phyloP scores from a whole-genome alignment of 2,113 vertebrate genomes.

The Erpornis zantholeuca region DNA sequence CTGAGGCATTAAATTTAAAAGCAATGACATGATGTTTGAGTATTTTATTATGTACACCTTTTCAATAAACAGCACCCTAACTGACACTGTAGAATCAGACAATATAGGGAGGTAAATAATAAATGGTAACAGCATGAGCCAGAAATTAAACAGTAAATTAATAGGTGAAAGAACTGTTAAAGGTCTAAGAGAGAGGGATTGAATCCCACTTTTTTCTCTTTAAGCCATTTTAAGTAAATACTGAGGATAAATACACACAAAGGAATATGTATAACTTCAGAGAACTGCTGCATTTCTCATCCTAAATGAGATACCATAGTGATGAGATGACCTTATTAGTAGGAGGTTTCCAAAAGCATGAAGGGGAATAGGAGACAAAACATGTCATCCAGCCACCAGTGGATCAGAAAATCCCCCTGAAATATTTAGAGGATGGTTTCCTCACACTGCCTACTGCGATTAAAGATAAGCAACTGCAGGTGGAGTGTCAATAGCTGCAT shows the following conservation, averaged over 20 bases:
- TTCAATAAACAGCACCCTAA: neutral
- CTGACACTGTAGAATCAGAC: neutral
- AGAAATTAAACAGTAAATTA: neutral
- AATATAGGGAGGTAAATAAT: conserved; percentile 5
- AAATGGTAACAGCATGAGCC: neutral
- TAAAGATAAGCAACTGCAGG: neutral
- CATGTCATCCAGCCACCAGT: neutral
- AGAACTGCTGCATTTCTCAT: neutral
- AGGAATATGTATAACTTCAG: neutral
- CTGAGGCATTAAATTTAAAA: conserved; percentile 3
- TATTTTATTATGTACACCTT: neutral
- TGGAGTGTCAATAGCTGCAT: neutral
- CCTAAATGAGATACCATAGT: neutral
- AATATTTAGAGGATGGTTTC: neutral
- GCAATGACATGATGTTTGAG: neutral
- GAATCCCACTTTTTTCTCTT: neutral
- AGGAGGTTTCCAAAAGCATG: neutral
- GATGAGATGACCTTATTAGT: neutral
- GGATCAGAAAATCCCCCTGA: neutral
- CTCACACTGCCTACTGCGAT: neutral
- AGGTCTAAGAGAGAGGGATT: neutral
- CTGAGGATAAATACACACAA: neutral
- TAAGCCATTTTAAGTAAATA: neutral
- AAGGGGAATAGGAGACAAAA: neutral
- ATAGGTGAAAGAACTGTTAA: neutral